Conservation (phyloP, 37 sponge, comb jelly and placozoan species). For the Ianthella basta region DNA sequence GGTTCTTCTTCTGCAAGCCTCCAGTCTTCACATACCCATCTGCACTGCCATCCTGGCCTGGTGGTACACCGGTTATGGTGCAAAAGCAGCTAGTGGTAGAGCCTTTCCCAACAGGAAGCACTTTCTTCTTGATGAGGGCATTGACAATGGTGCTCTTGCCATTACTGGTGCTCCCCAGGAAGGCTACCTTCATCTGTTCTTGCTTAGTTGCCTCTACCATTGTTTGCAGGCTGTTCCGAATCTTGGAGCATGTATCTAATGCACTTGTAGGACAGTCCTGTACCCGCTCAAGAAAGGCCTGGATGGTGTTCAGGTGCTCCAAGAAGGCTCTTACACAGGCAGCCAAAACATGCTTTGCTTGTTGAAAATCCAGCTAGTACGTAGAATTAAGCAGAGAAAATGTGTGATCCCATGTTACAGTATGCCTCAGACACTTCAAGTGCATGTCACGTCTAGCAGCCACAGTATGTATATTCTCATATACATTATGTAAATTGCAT, state of each 20-base stretch:
- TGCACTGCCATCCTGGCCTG: constrained; percentile 6
- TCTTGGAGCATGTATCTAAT: not conserved
- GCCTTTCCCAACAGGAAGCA: constrained; percentile 91
- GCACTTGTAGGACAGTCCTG: not conserved
- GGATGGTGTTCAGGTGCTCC: constrained; percentile 42
- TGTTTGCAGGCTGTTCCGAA: constrained; percentile 25
- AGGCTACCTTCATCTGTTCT: constrained; percentile 94
- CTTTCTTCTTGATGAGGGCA: constrained; percentile 82
- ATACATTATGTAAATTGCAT: too few species aligned
- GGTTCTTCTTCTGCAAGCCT: not conserved
- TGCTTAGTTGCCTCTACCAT: constrained; percentile 70
- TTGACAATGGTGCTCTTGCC: constrained; percentile 97
- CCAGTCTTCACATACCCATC: not conserved
- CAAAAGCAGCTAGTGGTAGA: constrained; percentile 96
- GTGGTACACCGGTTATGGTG: constrained; percentile 74
- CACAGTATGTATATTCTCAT: too few species aligned
- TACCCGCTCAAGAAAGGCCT: constrained; percentile 31
- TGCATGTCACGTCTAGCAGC: too few species aligned
- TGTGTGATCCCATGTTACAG: too few species aligned
- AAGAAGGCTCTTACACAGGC: constrained; percentile 26
- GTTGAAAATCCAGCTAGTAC: constrained; percentile 50
- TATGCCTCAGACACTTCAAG: too few species aligned
- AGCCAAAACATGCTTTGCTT: constrained; percentile 54
- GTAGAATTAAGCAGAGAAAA: too few species aligned
- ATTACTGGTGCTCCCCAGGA: constrained; percentile 96